Evolutionary conservation across 2,113 vertebrate genomes (phyloP).

Genomic region (Cinclus mexicanus): DNA sequence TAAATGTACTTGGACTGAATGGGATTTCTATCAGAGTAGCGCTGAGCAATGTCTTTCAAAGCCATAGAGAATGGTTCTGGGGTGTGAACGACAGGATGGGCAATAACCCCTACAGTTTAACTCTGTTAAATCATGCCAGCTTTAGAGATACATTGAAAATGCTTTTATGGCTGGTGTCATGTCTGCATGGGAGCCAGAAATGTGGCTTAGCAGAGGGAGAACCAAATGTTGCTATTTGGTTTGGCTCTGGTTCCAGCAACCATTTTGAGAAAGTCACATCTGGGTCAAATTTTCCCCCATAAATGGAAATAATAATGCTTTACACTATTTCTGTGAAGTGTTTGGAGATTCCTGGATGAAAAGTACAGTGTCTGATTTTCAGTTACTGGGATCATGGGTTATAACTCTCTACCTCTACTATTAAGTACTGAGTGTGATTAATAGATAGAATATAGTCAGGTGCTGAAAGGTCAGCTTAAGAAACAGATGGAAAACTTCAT

Average conservation of each 20-base stretch:
- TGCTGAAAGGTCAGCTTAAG: not conserved
- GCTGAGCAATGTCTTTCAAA: not conserved
- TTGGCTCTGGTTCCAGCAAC: not conserved
- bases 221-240: not conserved
- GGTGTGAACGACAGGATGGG: not conserved
- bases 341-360: not conserved
- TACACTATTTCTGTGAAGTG: not conserved
- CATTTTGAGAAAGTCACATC: not conserved
- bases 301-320: not conserved
- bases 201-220: not conserved
- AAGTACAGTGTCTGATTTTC: not conserved
- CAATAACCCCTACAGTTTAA: not conserved
- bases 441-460: not conserved
- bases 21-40: not conserved
- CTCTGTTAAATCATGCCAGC: not conserved
- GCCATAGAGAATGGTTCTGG: not conserved
- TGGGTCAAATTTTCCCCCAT: not conserved
- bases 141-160: not conserved
- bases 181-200: not conserved
- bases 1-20: not conserved
- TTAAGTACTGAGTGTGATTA: not conserved
- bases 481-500: not conserved
- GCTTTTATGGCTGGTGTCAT: not conserved
- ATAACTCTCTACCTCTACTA: not conserved
- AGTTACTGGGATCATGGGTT: not conserved